Conservation (phyloP, 2,797 vertebrate genomes). For the Rachycentron canadum region DNA sequence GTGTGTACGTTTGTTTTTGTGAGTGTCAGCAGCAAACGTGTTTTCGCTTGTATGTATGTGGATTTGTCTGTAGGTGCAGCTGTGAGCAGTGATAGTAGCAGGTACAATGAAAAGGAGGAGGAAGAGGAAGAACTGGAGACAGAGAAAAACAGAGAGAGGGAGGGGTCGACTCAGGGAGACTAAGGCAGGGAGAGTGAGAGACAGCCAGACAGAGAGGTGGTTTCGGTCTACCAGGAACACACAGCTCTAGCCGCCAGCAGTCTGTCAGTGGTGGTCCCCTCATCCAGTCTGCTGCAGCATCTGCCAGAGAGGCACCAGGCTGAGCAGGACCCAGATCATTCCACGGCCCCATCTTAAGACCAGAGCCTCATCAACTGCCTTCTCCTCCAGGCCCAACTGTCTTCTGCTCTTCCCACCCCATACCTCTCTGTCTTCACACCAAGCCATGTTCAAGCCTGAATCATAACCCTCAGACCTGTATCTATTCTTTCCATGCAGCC, state of each 20-base stretch:
- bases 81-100: conserved; percentile 57
- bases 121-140: conserved; percentile 65
- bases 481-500: conserved; percentile 53
- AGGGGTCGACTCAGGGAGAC: conserved; percentile 47
- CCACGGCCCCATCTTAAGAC: conserved; percentile 65
- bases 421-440: conserved; percentile 66
- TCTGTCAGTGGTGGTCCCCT: conserved; percentile 85
- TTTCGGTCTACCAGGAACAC: conserved; percentile 78
- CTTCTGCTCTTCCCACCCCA: conserved; percentile 49
- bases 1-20: conserved; percentile 32
- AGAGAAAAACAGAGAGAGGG: conserved; percentile 46
- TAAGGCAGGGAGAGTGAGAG: conserved; percentile 42
- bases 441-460: conserved; percentile 63
- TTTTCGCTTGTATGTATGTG: conserved; percentile 51
- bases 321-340: conserved; percentile 74
- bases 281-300: conserved; percentile 90
- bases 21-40: conserved; percentile 74
- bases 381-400: conserved; percentile 75
- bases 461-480: conserved; percentile 58
- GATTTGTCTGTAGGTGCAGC: conserved; percentile 63
- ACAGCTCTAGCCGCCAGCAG: conserved; percentile 78
- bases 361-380: conserved; percentile 66
- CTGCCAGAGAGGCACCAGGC: conserved; percentile 86
- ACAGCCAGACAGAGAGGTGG: conserved; percentile 77
- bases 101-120: conserved; percentile 53